A percentile compares a stretch with the other conserved stretches of the same genome.
Conservation (phyloP, 2,888 invertebrate species). For the Petrolisthes manimaculis region DNA sequence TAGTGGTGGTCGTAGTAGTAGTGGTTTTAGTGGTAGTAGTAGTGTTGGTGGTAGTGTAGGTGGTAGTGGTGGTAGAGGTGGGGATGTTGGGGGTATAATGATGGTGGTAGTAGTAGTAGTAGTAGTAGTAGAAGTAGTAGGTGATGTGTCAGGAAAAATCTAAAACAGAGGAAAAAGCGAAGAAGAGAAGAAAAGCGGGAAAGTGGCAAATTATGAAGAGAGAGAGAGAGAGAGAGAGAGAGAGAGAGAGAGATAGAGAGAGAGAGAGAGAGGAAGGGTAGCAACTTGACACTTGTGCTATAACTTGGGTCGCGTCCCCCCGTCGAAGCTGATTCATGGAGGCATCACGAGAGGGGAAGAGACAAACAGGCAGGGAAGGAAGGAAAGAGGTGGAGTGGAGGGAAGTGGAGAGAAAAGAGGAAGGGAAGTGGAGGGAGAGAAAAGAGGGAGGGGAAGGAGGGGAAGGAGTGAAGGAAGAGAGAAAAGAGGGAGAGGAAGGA, state of each 20-base stretch:
- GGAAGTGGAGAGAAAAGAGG: conserved; percentile 7
- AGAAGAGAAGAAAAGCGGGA: no score
- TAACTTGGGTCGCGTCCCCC: conserved; percentile 38
- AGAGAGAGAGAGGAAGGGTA: neutral
- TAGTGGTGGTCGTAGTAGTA: neutral
- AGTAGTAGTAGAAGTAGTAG: no score
- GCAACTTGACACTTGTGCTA: conserved; percentile 33
- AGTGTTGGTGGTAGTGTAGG: no score
- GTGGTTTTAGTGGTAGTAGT: no score
- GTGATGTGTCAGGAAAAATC: neutral
- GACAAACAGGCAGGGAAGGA: neutral
- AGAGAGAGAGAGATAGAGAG: neutral
- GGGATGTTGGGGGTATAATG: neutral
- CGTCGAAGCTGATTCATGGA: conserved; percentile 33
- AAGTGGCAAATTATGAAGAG: neutral
- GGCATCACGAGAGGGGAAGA: neutral
- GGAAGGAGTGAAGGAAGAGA: neutral
- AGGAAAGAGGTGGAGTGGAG: neutral
- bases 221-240: neutral
- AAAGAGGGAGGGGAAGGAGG: neutral
- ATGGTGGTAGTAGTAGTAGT: no score
- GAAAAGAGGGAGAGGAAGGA: neutral
- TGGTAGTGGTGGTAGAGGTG: no score
- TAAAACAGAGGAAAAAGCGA: neutral
- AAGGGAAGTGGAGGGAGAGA: conserved; percentile 5